Evolutionary conservation across 2,797 vertebrate genomes (phyloP).

Genomic region (Champsocephalus esox): DNA sequence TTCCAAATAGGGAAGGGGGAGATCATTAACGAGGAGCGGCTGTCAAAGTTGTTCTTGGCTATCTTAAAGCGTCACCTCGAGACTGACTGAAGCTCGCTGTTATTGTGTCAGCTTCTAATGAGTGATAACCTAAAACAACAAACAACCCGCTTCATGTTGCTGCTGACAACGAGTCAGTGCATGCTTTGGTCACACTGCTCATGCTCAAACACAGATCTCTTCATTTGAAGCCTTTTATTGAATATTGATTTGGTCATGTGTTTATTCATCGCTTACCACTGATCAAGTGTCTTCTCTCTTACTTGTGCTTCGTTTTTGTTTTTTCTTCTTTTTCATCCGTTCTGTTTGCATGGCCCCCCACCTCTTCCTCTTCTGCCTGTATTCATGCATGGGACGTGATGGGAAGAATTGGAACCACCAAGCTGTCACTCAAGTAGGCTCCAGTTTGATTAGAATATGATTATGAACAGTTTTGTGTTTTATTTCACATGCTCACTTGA

Average conservation of each 20-base stretch:
- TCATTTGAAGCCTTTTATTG: constrained; percentile 47
- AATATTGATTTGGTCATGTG: constrained; percentile 54
- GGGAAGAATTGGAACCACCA: constrained; percentile 89
- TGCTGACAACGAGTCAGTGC: not conserved
- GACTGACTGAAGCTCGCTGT: constrained; percentile 26
- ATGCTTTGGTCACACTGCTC: constrained; percentile 24
- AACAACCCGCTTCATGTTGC: not conserved
- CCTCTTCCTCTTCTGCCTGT: constrained; percentile 77
- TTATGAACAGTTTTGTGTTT: constrained; percentile 56
- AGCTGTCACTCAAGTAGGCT: constrained; percentile 91
- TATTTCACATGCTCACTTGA: constrained; percentile 15
- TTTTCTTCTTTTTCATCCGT: constrained; percentile 74
- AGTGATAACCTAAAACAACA: constrained; percentile 18
- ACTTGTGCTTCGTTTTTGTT: constrained; percentile 74
- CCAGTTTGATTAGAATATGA: constrained; percentile 78
- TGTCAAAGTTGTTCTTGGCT: constrained; percentile 61
- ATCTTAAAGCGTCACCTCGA: constrained; percentile 26
- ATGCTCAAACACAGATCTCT: constrained; percentile 8
- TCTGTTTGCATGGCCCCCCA: constrained; percentile 85
- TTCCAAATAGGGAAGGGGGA: constrained; percentile 38
- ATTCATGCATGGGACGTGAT: constrained; percentile 85
- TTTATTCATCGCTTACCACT: constrained; percentile 67
- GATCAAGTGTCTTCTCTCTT: constrained; percentile 69
- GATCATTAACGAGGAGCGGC: constrained; percentile 47
- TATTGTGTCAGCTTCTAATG: constrained; percentile 22